Evolutionary conservation across 2,113 vertebrate species (phyloP).

Genomic region (Phasianus colchicus): DNA sequence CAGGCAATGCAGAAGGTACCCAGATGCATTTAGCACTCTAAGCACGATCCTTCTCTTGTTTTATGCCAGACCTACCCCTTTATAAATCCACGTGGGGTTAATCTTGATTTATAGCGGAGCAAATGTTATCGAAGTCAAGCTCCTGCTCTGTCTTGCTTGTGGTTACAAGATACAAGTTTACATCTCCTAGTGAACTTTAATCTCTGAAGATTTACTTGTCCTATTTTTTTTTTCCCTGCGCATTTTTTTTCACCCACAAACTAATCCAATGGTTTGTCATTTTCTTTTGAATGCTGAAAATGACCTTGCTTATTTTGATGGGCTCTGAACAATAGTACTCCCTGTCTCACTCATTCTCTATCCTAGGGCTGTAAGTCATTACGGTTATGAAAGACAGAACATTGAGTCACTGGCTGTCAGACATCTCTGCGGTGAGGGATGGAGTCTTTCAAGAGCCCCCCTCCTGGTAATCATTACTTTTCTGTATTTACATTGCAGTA

Average conservation of each 20-base stretch:
- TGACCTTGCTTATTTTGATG: conserved; percentile 67
- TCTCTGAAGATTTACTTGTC: conserved; percentile 19
- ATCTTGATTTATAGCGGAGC: conserved; percentile 42
- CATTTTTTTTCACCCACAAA: background rate
- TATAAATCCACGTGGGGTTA: conserved; percentile 25
- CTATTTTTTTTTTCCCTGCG: background rate
- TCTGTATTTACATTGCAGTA: background rate
- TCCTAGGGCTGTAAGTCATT: conserved; percentile 65
- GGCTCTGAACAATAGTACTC: conserved; percentile 52
- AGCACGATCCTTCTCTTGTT: background rate
- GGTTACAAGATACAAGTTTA: conserved; percentile 6
- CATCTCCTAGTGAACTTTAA: background rate
- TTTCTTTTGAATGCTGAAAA: conserved; percentile 35
- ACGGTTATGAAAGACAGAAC: conserved; percentile 56
- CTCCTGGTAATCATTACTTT: conserved; percentile 39
- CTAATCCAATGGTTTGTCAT: conserved; percentile 4
- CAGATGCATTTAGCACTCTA: background rate
- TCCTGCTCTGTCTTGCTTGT: conserved; percentile 16
- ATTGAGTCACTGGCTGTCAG: conserved; percentile 58
- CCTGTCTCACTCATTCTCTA: conserved; percentile 9
- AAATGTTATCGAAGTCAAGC: conserved; percentile 44
- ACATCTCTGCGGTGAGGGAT: conserved; percentile 31
- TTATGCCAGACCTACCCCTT: background rate
- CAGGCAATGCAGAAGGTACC: conserved; percentile 31
- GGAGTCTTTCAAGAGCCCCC: conserved; percentile 27